Evolutionary conservation across 1,140 invertebrate genomes (phyloP).

Genomic region (Drosophila triauraria): DNA sequence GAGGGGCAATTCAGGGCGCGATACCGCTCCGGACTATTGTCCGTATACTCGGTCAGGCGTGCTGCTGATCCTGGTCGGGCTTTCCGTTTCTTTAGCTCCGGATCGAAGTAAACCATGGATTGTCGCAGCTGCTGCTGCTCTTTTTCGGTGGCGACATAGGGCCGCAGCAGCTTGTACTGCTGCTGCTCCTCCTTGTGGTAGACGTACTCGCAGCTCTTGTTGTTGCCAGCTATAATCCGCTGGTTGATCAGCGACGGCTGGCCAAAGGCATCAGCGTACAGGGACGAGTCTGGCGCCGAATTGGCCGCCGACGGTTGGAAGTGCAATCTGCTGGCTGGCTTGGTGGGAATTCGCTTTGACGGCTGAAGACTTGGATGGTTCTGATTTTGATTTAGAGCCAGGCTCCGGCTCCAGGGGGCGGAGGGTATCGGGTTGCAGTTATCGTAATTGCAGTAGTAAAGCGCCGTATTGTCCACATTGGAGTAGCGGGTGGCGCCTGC

Average conservation of each 20-base stretch:
- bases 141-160: slow-evolving; percentile 19
- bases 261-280: slow-evolving; percentile 37
- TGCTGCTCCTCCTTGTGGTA: slow-evolving; percentile 49
- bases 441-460: slow-evolving; percentile 64
- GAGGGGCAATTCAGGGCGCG: slow-evolving; percentile 20
- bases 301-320: slow-evolving; percentile 38
- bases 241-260: slow-evolving; percentile 13
- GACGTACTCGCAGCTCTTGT: slow-evolving; percentile 33
- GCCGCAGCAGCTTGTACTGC: slow-evolving; percentile 15
- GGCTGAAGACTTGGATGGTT: slow-evolving; percentile 35
- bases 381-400: slow-evolving; percentile 30
- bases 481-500: slow-evolving; percentile 31
- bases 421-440: slow-evolving; percentile 28
- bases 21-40: slow-evolving; percentile 43
- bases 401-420: slow-evolving; percentile 27
- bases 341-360: slow-evolving; percentile 44
- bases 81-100: slow-evolving; percentile 57
- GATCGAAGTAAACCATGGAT: slow-evolving; percentile 17
- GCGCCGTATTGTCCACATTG: slow-evolving; percentile 58
- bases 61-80: slow-evolving; percentile 6
- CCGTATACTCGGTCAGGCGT: slow-evolving; percentile 40
- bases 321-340: slow-evolving; percentile 17
- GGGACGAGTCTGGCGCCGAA: slow-evolving; percentile 24
- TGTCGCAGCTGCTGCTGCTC: slow-evolving; percentile 29
- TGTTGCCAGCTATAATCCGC: slow-evolving; percentile 31